phyloP scores from a whole-genome alignment of 2,888 invertebrate species.

The Marronus borbonicus region DNA sequence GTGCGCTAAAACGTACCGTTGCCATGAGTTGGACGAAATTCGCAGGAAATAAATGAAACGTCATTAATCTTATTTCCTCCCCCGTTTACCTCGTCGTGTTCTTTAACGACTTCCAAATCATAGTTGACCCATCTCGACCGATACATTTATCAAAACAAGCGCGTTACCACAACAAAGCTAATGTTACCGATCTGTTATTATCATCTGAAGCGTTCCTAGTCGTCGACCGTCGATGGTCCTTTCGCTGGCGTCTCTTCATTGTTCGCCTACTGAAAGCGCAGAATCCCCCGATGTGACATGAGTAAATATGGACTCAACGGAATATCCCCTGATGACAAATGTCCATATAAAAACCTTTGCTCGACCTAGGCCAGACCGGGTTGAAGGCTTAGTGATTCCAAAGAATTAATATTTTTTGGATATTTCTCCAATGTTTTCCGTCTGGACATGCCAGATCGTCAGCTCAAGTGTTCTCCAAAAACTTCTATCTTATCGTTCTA shows the following conservation, averaged over 20 bases:
- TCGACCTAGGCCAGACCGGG: constrained; percentile 50
- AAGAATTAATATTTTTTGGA: constrained; percentile 53
- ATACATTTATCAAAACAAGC: constrained; percentile 50
- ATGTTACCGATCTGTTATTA: constrained; percentile 51
- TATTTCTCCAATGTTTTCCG: constrained; percentile 34
- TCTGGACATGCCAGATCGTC: constrained; percentile 39
- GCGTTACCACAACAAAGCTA: constrained; percentile 45
- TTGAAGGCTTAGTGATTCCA: constrained; percentile 50
- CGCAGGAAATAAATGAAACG: constrained; percentile 42
- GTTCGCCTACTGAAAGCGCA: constrained; percentile 48
- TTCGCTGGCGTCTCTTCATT: constrained; percentile 40
- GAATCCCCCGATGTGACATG: constrained; percentile 42
- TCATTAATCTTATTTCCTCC: constrained; percentile 43
- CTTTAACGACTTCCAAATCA: constrained; percentile 48
- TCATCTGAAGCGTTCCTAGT: constrained; percentile 39
- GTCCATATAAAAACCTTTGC: constrained; percentile 53
- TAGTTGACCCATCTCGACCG: constrained; percentile 48
- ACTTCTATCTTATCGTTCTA: constrained; percentile 24
- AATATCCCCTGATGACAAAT: constrained; percentile 52
- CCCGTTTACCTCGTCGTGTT: constrained; percentile 39
- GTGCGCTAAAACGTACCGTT: background rate
- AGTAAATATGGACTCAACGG: constrained; percentile 51
- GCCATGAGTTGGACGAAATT: background rate
- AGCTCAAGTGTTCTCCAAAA: constrained; percentile 3
- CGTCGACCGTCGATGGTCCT: constrained; percentile 8